These are phyloP conservation scores for Argyra leucocephala DNA, from an alignment of 2,888 invertebrate species.

Conservation along the genomic window DNA sequence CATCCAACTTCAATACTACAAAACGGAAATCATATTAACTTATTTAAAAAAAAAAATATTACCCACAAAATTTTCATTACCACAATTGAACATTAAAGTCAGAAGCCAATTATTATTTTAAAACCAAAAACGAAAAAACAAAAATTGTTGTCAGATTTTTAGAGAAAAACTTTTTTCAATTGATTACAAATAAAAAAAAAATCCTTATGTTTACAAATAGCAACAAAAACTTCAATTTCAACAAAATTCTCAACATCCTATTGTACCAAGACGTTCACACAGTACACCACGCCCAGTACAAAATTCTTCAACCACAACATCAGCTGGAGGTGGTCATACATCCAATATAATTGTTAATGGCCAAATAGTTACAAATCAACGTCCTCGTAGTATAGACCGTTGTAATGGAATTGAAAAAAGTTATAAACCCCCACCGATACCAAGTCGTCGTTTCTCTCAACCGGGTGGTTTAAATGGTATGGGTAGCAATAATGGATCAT, in stretches of 20 bases:
- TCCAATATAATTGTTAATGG: slow-evolving; percentile 19
- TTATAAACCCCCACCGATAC: slow-evolving; percentile 39
- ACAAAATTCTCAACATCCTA: slow-evolving; percentile 25
- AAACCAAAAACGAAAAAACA: no score
- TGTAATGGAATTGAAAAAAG: slow-evolving; percentile 32
- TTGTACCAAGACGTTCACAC: slow-evolving; percentile 40
- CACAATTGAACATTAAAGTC: background rate
- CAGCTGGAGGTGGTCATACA: slow-evolving; percentile 14
- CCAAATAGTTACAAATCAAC: slow-evolving; percentile 27
- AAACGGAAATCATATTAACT: no score
- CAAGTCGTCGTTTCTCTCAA: slow-evolving; percentile 31
- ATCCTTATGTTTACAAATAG: slow-evolving; percentile 11
- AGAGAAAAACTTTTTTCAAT: background rate
- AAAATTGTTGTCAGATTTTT: background rate
- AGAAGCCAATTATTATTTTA: background rate
- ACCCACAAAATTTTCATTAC: no score
- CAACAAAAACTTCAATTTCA: slow-evolving; percentile 12
- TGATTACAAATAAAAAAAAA: no score
- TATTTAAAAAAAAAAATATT: no score
- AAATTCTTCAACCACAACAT: slow-evolving; percentile 20
- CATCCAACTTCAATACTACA: no score
- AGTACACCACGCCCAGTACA: slow-evolving; percentile 38
- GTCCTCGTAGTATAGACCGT: slow-evolving; percentile 41
- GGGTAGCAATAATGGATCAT: slow-evolving; percentile 10
- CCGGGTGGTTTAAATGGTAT: slow-evolving; percentile 16